Evolutionary conservation across 1,140 invertebrate species (phyloP).

Genomic region (Sycophaga agraensis): DNA sequence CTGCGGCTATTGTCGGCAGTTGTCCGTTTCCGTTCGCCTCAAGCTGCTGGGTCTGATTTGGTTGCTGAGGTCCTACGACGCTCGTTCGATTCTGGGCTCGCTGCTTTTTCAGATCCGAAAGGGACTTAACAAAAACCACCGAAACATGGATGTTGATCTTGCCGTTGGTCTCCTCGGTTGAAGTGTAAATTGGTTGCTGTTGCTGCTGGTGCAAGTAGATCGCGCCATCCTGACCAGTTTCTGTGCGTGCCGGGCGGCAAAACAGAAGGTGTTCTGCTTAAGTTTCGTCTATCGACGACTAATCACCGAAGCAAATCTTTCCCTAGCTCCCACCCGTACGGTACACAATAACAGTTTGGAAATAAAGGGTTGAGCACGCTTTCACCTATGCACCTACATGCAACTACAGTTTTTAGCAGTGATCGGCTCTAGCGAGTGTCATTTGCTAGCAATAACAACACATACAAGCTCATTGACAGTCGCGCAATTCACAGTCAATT

Average conservation of each 20-base stretch:
- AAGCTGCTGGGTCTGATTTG: constrained; percentile 31
- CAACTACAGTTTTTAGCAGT: too few relatives aligned
- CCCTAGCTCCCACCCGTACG: too few relatives aligned
- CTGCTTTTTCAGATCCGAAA: constrained; percentile 89
- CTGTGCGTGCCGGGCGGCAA: constrained; percentile 54
- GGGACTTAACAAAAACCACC: constrained; percentile 72
- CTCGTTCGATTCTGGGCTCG: constrained; percentile 76
- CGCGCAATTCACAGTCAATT: too few relatives aligned
- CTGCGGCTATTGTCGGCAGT: neutral
- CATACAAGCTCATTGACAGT: too few relatives aligned
- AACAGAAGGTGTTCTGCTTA: constrained; percentile 29
- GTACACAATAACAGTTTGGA: too few relatives aligned
- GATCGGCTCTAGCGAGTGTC: too few relatives aligned
- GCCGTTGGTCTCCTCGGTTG: constrained; percentile 75
- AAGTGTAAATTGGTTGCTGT: constrained; percentile 51
- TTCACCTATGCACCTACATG: constrained; percentile 28
- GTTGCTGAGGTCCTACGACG: constrained; percentile 42
- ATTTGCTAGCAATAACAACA: too few relatives aligned
- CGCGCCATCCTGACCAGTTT: constrained; percentile 43
- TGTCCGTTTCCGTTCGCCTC: constrained; percentile 53
- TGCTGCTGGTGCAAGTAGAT: constrained; percentile 28
- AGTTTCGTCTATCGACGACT: neutral
- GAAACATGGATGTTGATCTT: constrained; percentile 87
- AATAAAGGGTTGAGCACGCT: too few relatives aligned
- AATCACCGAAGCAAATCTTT: neutral